Percentiles rank a stretch among this genome's conserved stretches.
These are phyloP conservation scores for Okapia johnstoni DNA, from an alignment of 2,113 vertebrate genomes.

Conservation along the genomic window DNA sequence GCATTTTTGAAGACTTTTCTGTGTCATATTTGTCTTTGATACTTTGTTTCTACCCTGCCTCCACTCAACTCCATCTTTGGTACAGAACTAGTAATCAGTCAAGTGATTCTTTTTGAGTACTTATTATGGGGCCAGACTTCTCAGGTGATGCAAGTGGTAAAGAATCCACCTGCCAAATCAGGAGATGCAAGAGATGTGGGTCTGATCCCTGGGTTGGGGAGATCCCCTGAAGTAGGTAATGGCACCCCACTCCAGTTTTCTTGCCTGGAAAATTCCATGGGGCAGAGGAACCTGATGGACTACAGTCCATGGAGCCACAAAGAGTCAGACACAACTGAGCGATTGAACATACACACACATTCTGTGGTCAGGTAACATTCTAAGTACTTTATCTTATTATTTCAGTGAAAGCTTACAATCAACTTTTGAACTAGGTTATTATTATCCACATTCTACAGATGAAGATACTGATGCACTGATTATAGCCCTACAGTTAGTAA, in stretches of 20 bases:
- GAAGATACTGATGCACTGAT: background rate
- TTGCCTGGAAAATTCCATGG: background rate
- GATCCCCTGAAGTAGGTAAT: background rate
- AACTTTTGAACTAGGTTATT: background rate
- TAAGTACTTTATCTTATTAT: background rate
- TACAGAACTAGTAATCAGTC: background rate
- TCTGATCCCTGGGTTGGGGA: background rate
- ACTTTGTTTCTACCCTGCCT: background rate
- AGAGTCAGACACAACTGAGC: background rate
- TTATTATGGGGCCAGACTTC: background rate
- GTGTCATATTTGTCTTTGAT: background rate
- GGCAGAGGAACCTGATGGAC: background rate
- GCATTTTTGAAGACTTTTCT: background rate
- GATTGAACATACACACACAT: background rate
- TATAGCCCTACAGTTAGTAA: background rate
- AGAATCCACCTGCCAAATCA: background rate
- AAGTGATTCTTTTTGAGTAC: background rate
- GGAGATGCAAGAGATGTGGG: background rate
- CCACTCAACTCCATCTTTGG: background rate
- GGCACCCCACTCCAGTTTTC: background rate
- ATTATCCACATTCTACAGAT: background rate
- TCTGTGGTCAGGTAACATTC: background rate
- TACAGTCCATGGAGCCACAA: background rate
- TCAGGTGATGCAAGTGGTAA: background rate
- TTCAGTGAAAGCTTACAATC: background rate